phyloP scores from a whole-genome alignment of 2,797 vertebrate genomes.

The Pangasius larnaudii region DNA sequence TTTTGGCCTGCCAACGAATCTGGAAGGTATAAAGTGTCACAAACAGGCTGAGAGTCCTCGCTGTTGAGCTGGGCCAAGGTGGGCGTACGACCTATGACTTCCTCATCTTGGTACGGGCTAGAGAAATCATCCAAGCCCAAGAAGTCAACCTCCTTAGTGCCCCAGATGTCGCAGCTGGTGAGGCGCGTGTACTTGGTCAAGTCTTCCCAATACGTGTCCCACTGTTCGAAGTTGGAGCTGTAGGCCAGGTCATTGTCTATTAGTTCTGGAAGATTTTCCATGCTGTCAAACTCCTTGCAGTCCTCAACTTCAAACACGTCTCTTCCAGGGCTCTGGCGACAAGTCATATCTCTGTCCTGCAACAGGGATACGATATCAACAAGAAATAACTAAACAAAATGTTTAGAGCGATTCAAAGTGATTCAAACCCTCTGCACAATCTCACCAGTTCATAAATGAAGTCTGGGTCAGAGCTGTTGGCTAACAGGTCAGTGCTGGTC shows the following conservation, averaged over 20 bases:
- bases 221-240: constrained; percentile 94
- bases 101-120: constrained; percentile 97
- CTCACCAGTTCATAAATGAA: constrained; percentile 99
- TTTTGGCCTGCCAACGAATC: constrained; percentile 82
- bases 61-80: constrained; percentile 97
- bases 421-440: constrained; percentile 14
- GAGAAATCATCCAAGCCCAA: constrained; percentile 96
- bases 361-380: constrained; percentile 17
- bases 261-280: constrained; percentile 88
- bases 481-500: constrained; percentile 96
- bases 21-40: constrained; percentile 89
- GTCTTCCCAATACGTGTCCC: constrained; percentile 99
- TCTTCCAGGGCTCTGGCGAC: constrained; percentile 90
- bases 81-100: constrained; percentile 93
- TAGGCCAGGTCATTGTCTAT: constrained; percentile 87
- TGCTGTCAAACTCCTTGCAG: constrained; percentile 89
- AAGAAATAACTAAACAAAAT: neutral
- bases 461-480: constrained; percentile 95
- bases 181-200: constrained; percentile 97
- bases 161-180: constrained; percentile 98
- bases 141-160: constrained; percentile 98
- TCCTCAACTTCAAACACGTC: constrained; percentile 85
- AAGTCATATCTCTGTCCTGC: constrained; percentile 94
- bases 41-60: constrained; percentile 95
- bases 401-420: neutral